A percentile compares a stretch with the other conserved stretches of the same genome.
Evolutionary conservation across 2,888 invertebrate species (phyloP).

Genomic region (Pollenia labialis): DNA sequence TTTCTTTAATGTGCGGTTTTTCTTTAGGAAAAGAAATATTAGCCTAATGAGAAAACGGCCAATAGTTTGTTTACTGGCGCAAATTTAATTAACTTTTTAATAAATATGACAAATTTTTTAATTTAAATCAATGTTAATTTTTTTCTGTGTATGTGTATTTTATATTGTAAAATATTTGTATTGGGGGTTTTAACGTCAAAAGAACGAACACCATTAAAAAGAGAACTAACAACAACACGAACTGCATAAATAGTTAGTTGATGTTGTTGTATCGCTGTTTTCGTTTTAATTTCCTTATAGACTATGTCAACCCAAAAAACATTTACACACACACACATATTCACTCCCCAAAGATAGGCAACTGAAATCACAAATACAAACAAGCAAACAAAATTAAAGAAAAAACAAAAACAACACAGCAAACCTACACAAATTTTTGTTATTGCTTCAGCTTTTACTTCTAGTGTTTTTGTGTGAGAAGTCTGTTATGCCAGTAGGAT

Average conservation of each 20-base stretch:
- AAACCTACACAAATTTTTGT: neutral
- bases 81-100: no score
- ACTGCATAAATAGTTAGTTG: slow-evolving; percentile 54
- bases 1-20: no score
- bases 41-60: no score
- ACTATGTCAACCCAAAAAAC: slow-evolving; percentile 30
- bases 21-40: no score
- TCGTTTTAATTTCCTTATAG: slow-evolving; percentile 56
- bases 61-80: no score
- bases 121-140: no score
- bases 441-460: neutral
- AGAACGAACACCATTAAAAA: neutral
- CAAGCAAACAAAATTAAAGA: neutral
- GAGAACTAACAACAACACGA: slow-evolving; percentile 43
- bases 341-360: neutral
- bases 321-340: neutral
- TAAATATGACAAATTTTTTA: no score
- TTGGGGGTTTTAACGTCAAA: neutral
- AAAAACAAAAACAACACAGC: slow-evolving; percentile 21
- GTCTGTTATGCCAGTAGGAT: slow-evolving; percentile 17
- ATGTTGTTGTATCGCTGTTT: slow-evolving; percentile 39
- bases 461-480: neutral
- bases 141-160: no score
- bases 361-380: slow-evolving; percentile 26
- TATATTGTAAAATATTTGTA: neutral